phyloP scores from a whole-genome alignment of 2,797 vertebrate genomes.

The Scarus forsteni region DNA sequence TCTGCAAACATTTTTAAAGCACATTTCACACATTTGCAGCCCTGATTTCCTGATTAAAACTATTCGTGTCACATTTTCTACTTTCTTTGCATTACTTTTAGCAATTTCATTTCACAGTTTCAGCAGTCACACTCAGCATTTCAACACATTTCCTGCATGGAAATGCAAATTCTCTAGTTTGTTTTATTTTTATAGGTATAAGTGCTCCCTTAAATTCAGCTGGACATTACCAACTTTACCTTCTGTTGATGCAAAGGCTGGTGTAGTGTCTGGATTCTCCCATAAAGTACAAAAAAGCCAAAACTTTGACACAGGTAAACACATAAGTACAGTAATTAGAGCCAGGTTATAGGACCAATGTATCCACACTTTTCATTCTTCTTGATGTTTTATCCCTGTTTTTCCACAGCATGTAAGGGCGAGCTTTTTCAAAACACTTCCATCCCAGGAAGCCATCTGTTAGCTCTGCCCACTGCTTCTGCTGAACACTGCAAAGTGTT shows the following conservation, averaged over 20 bases:
- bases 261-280: constrained; percentile 72
- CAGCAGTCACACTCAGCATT: too few species aligned
- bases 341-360: background rate
- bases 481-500: constrained; percentile 68
- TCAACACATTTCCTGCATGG: too few species aligned
- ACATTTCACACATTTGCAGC: too few species aligned
- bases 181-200: constrained; percentile 57
- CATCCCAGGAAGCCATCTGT: constrained; percentile 35
- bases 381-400: background rate
- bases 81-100: too few species aligned
- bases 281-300: background rate
- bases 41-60: too few species aligned
- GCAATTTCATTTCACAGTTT: too few species aligned
- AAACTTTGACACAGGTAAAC: constrained; percentile 18
- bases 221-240: constrained; percentile 54
- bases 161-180: too few species aligned
- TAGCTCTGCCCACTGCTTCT: constrained; percentile 37
- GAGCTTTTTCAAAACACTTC: constrained; percentile 43
- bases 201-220: constrained; percentile 77
- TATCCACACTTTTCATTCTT: background rate
- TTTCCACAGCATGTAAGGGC: constrained; percentile 40
- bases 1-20: too few species aligned
- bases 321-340: background rate
- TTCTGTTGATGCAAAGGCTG: constrained; percentile 1
- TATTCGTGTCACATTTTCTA: too few species aligned